Base-by-base conservation (phyloP, 1,140 invertebrate genomes). In the Dendroctonus ponderosae region DNA sequence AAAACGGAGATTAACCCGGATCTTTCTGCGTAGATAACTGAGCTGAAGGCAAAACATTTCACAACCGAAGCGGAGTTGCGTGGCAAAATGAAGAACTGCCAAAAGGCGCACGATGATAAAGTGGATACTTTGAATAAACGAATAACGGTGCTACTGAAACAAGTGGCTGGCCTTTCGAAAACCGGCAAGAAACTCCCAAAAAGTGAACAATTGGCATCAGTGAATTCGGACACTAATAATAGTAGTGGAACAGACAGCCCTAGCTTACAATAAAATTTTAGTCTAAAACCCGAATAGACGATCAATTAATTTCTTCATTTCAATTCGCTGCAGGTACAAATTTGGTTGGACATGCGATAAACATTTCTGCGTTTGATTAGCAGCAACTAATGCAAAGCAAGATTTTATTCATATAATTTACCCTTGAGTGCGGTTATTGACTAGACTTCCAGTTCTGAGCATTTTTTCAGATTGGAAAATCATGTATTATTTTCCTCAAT, bases 1-100 rank as follows among this genome's bases (percentile, higher is more conserved):
- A 46, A 46, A 3, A n/a, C n/a, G n/a, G n/a, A 26, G 26, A 26
- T 26, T 26, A 26, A 26, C 46, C 14, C 46, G 41, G 40, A 11
- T 3, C 2, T 11, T 56, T 39, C 44, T 52, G 74, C 75, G 50
- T 76, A 96, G 93, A 93, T 97, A 70, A 95, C 92, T 5, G 94
- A 97, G 78, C 78, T 96, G 62, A 97, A 97, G 81, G 94, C 94
- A 7, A 89, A 91, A 78, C 91, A 95, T 75, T 94, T 93, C 76
- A 93, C 93, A 26, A 85, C 87, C 50, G 93, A 96, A 76, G 89
- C 88, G 53, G 94, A 96, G 72, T 80, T 93, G 51, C 84, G 94
- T 26, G 89, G 84, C 66, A 93, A 93, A 79, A 89, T 96, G 83
- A 91, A 91, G 74, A 87, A 82, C 11, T 84, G 87, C 41, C 89